Evolutionary conservation across 2,888 invertebrate species (phyloP).

Genomic region (Ashinkailepas kermadecensis): DNA sequence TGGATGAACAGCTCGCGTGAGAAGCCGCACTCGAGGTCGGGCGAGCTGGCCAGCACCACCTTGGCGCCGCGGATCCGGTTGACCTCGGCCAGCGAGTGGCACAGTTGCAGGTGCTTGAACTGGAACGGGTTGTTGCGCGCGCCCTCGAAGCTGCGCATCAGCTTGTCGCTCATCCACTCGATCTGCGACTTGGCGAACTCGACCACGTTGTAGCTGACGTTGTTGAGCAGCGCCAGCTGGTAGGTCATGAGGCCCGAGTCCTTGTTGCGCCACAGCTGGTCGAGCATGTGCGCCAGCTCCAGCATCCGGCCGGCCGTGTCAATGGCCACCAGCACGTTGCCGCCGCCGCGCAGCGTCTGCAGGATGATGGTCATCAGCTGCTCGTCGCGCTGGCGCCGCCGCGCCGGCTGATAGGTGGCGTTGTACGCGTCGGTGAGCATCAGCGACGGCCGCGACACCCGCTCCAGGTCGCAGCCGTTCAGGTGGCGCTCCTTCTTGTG

Average conservation of each 20-base stretch:
- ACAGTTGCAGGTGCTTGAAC: slow-evolving; percentile 65
- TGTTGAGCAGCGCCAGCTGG: slow-evolving; percentile 84
- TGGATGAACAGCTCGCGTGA: slow-evolving; percentile 87
- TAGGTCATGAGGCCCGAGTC: slow-evolving; percentile 93
- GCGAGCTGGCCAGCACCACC: slow-evolving; percentile 87
- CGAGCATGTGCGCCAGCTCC: slow-evolving; percentile 92
- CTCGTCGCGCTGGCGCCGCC: slow-evolving; percentile 85
- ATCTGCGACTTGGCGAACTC: slow-evolving; percentile 92
- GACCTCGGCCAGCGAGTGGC: slow-evolving; percentile 84
- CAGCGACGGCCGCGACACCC: slow-evolving; percentile 81
- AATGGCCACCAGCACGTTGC: slow-evolving; percentile 89
- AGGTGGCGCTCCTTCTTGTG: slow-evolving; percentile 97
- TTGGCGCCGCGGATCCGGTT: slow-evolving; percentile 79
- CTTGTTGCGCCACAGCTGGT: slow-evolving; percentile 87
- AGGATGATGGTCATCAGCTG: slow-evolving; percentile 71
- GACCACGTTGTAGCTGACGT: slow-evolving; percentile 96
- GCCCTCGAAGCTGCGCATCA: slow-evolving; percentile 85
- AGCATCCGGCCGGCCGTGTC: slow-evolving; percentile 96
- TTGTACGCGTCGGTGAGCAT: slow-evolving; percentile 94
- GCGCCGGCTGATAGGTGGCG: slow-evolving; percentile 84
- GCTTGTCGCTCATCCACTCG: slow-evolving; percentile 99
- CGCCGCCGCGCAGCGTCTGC: slow-evolving; percentile 84
- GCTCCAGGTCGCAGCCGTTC: slow-evolving; percentile 89
- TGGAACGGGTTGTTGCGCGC: slow-evolving; percentile 66
- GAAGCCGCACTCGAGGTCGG: slow-evolving; percentile 92